Base-by-base conservation (phyloP, 1,140 invertebrate species). In the Hycleus cichorii region DNA sequence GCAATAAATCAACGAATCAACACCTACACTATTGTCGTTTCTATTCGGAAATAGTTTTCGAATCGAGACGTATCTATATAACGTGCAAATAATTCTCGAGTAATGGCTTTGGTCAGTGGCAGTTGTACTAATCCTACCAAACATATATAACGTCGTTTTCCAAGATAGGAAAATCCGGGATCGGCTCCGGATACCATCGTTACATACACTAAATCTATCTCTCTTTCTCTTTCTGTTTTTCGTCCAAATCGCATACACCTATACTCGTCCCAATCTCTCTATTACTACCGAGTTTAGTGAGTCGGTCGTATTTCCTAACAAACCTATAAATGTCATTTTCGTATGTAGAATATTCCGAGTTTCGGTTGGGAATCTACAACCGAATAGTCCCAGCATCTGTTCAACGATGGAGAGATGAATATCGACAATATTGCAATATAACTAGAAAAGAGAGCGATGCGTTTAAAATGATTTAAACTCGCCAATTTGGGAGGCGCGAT, bases 291-390 rank as follows among this genome's bases (percentile, higher is more conserved):
- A 45, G 57, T 65, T 56, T 52, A 63, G 53, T 57, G 27, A 47
- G 32, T 32, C 7, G 49, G 24, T 48, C 60, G 52, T 59, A 62
- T 58, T 59, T 61, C 53, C 45, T 50, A 7, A 32, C 54, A 54
- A 42, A 55, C 51, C 47, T 56, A 63, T 63, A 63, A 63, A 63
- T 52, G 62, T 63, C 58, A 57, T 57, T 63, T 56, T 58, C 58
- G 48, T 55, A 63, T 59, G 54, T 59, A 60, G 54, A 48, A 54
- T 59, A 49, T 53, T 53, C 57, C 39, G 32, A 32, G 32, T 32
- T 32, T 32, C 32, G 43, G 46, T 49, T 58, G 58, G 53, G 7
- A 32, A 32, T 32, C 32, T 32, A 32, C 57, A 44, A 45, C 53
- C 47, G 47, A 44, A 56, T 48, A 54, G 44, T 49, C 57, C 49